phyloP scores from a whole-genome alignment of 2,888 invertebrate species.

The Buathra laborator region DNA sequence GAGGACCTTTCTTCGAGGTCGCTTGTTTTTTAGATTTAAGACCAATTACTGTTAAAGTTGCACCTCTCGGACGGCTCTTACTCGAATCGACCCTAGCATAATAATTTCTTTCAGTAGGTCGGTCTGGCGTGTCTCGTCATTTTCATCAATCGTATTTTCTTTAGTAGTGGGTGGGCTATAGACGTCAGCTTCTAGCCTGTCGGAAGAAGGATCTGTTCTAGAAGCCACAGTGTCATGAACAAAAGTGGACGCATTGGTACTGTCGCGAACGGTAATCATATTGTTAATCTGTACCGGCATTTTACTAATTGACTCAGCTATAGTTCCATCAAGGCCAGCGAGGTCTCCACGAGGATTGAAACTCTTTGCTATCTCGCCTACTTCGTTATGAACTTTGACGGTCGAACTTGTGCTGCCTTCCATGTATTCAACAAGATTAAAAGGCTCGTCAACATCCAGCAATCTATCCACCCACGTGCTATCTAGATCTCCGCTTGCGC shows the following conservation, averaged over 20 bases:
- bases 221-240: neutral
- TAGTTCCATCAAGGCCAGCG: neutral
- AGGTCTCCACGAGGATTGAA: too few relatives aligned
- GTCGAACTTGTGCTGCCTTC: neutral
- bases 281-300: too few relatives aligned
- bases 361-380: neutral
- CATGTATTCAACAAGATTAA: neutral
- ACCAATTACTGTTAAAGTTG: constrained; percentile 3
- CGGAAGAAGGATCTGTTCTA: neutral
- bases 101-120: neutral
- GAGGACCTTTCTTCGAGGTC: neutral
- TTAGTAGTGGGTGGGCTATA: neutral
- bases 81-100: constrained; percentile 28
- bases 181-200: neutral
- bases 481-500: neutral
- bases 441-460: neutral
- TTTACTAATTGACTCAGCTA: too few relatives aligned
- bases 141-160: neutral
- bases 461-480: neutral
- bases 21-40: constrained; percentile 16
- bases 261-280: neutral
- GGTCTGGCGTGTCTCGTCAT: neutral
- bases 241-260: neutral
- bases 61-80: constrained; percentile 25
- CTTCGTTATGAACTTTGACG: neutral